phyloP scores from a whole-genome alignment of 2,888 invertebrate species.

The Euproctis similis region DNA sequence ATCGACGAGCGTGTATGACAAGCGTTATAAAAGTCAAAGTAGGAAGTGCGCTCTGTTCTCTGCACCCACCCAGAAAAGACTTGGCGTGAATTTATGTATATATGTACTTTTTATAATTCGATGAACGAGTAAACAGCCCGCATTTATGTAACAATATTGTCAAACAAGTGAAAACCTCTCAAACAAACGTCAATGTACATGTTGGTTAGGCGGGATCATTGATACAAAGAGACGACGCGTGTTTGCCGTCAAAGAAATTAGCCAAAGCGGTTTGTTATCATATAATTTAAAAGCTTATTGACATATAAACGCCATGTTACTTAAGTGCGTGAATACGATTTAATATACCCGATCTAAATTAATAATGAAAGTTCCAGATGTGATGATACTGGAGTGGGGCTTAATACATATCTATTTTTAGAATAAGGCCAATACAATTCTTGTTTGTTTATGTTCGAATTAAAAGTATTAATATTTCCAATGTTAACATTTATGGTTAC shows the following conservation, averaged over 20 bases:
- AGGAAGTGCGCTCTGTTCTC: not conserved
- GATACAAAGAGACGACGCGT: not conserved
- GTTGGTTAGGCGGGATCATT: not conserved
- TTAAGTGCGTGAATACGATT: constrained; percentile 1
- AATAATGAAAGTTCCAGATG: too few relatives aligned
- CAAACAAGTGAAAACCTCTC: not conserved
- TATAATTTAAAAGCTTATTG: constrained; percentile 3
- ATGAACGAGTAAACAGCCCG: not conserved
- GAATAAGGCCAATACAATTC: too few relatives aligned
- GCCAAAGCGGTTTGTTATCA: not conserved
- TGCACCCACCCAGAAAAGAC: not conserved
- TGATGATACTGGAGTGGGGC: too few relatives aligned
- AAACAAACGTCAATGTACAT: not conserved
- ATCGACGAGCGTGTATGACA: too few relatives aligned
- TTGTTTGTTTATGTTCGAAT: too few relatives aligned
- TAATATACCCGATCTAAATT: constrained; percentile 2
- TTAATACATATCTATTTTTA: too few relatives aligned
- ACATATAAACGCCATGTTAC: constrained; percentile 1
- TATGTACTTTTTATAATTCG: not conserved
- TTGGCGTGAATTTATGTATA: too few relatives aligned
- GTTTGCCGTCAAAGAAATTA: not conserved
- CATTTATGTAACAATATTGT: not conserved
- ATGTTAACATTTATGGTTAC: too few relatives aligned
- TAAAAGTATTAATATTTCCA: too few relatives aligned
- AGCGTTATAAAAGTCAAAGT: not conserved